phyloP scores from a whole-genome alignment of 2,888 invertebrate genomes.

The Rhagophthalmus giganteus region DNA sequence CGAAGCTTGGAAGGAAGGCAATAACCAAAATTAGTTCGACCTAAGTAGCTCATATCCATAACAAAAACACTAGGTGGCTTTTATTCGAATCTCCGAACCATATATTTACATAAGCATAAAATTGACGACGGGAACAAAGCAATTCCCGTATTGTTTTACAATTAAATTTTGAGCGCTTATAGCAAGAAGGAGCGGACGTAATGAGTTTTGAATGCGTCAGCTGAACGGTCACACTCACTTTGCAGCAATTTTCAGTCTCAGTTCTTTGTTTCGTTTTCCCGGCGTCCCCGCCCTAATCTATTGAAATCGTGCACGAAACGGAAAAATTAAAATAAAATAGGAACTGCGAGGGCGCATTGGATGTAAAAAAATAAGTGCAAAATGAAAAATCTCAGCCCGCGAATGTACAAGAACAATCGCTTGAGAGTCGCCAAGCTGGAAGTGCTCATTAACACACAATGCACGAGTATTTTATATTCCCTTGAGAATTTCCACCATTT shows the following conservation, averaged over 20 bases:
- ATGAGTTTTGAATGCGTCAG: slow-evolving; percentile 31
- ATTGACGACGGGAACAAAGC: slow-evolving; percentile 29
- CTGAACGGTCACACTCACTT: slow-evolving; percentile 31
- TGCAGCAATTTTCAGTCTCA: slow-evolving; percentile 19
- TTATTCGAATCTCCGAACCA: slow-evolving; percentile 18
- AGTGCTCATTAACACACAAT: slow-evolving; percentile 13
- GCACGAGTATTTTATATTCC: slow-evolving; percentile 11
- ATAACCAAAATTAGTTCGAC: background rate
- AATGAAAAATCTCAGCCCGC: slow-evolving; percentile 7
- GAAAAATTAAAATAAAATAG: slow-evolving; percentile 16
- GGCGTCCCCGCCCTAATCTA: slow-evolving; percentile 4
- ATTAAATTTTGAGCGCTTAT: slow-evolving; percentile 29
- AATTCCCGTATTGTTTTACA: slow-evolving; percentile 31
- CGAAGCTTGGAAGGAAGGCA: background rate
- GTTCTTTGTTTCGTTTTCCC: slow-evolving; percentile 23
- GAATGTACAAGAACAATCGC: slow-evolving; percentile 10
- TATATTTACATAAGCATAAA: slow-evolving; percentile 29
- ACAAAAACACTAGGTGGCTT: background rate
- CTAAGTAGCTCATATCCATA: background rate
- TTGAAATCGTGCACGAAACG: slow-evolving; percentile 14
- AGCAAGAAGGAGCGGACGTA: slow-evolving; percentile 21
- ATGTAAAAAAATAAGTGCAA: slow-evolving; percentile 16
- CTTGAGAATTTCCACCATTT: slow-evolving; percentile 8
- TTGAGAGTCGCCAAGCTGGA: slow-evolving; percentile 6
- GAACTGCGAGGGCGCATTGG: slow-evolving; percentile 7